Conservation (phyloP, 1,140 invertebrate species). For the Habropoda laboriosa region DNA sequence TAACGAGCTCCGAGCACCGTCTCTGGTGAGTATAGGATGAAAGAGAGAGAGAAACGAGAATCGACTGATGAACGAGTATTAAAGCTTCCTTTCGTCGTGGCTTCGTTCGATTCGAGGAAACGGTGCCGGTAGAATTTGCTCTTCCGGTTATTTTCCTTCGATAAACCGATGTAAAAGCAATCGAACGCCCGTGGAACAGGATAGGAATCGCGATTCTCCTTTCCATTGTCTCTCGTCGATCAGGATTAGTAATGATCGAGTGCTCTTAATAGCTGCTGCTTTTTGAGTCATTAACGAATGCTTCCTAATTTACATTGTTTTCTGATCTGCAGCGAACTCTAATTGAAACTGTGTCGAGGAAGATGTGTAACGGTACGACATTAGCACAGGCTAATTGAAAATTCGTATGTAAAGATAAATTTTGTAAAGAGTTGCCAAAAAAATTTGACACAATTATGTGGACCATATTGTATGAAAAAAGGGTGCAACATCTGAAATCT, state of each 20-base stretch:
- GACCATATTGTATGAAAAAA: too few species aligned
- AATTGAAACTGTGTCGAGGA: too few species aligned
- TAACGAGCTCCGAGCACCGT: conserved; percentile 8
- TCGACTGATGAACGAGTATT: background rate
- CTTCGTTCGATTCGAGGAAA: background rate
- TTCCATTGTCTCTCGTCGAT: background rate
- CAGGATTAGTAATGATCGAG: background rate
- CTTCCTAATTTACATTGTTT: too few species aligned
- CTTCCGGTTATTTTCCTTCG: background rate
- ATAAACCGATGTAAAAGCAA: background rate
- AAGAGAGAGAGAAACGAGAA: background rate
- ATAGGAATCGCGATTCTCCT: background rate
- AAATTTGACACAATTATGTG: too few species aligned
- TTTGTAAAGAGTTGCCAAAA: too few species aligned
- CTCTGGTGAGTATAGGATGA: background rate
- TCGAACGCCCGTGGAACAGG: background rate
- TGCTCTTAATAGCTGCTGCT: background rate
- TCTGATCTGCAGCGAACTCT: too few species aligned
- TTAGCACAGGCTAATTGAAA: too few species aligned
- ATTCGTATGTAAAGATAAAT: too few species aligned
- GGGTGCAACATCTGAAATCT: too few species aligned
- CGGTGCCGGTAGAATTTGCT: background rate
- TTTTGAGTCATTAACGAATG: too few species aligned
- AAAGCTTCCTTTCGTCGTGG: background rate
- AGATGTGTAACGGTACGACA: too few species aligned